phyloP scores from a whole-genome alignment of 2,113 vertebrate genomes.

The Muntiacus muntjak region DNA sequence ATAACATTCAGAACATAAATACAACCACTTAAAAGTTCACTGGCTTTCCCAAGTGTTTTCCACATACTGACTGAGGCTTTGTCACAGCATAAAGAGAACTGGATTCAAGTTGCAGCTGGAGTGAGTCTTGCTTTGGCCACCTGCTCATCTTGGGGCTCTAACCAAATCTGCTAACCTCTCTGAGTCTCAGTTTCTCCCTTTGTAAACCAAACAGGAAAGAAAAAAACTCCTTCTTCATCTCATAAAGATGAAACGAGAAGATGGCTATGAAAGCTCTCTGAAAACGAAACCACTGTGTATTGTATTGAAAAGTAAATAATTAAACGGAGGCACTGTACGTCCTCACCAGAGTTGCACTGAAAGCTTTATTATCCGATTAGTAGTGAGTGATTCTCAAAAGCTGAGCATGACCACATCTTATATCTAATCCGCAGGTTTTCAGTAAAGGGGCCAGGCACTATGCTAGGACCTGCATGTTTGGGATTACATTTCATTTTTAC shows the following conservation, averaged over 20 bases:
- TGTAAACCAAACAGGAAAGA: not conserved
- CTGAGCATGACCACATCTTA: not conserved
- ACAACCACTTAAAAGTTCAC: not conserved
- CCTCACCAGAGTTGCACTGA: not conserved
- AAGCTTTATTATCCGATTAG: not conserved
- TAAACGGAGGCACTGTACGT: not conserved
- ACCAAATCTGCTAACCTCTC: not conserved
- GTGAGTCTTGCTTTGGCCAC: not conserved
- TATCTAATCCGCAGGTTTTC: not conserved
- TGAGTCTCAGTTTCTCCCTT: not conserved
- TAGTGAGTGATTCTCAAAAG: not conserved
- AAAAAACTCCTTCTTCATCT: not conserved
- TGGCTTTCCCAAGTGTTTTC: not conserved
- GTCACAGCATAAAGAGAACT: not conserved
- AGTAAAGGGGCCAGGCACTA: rapidly evolving
- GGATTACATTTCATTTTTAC: not conserved
- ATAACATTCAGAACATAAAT: not conserved
- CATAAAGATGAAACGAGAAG: not conserved
- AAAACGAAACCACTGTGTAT: rapidly evolving
- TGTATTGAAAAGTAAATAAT: not conserved
- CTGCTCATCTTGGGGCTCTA: not conserved
- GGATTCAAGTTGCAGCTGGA: not conserved
- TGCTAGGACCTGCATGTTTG: not conserved
- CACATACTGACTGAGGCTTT: not conserved
- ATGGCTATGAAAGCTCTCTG: not conserved